These are phyloP conservation scores for Orius laevigatus DNA, from an alignment of 1,140 invertebrate genomes.

Conservation along the genomic window DNA sequence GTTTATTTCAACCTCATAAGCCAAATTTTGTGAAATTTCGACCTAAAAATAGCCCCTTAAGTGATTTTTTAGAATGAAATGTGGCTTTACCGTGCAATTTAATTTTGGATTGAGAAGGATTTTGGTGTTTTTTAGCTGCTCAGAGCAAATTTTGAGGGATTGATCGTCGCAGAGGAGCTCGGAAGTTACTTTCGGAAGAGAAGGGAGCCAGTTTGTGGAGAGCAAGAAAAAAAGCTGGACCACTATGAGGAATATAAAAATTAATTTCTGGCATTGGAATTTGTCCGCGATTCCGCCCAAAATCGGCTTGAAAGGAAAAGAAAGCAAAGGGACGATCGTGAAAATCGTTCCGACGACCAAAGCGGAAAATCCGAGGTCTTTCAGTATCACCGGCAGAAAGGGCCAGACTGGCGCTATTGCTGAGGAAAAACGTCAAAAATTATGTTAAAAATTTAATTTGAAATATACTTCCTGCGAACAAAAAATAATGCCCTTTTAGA, in stretches of 20 bases:
- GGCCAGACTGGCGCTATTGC: neutral
- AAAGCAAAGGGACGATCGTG: neutral
- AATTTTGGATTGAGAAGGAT: no score
- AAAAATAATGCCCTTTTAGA: no score
- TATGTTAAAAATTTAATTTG: neutral
- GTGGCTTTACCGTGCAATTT: no score
- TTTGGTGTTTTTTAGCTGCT: no score
- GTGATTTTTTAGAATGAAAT: no score
- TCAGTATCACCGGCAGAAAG: neutral
- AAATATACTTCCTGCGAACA: no score
- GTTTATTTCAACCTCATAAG: no score
- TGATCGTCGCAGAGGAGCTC: no score
- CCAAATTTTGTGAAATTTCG: no score
- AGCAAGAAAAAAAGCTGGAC: neutral
- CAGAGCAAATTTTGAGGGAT: no score
- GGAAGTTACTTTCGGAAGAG: no score
- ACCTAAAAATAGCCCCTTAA: no score
- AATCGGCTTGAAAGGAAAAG: neutral
- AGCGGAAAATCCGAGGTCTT: neutral
- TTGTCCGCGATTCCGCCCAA: neutral
- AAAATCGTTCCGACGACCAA: neutral
- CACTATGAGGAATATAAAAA: neutral
- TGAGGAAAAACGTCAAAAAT: neutral
- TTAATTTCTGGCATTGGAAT: neutral
- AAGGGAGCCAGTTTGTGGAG: neutral